Conservation (phyloP, 2,888 invertebrate species). For the Andricus quercusramuli region DNA sequence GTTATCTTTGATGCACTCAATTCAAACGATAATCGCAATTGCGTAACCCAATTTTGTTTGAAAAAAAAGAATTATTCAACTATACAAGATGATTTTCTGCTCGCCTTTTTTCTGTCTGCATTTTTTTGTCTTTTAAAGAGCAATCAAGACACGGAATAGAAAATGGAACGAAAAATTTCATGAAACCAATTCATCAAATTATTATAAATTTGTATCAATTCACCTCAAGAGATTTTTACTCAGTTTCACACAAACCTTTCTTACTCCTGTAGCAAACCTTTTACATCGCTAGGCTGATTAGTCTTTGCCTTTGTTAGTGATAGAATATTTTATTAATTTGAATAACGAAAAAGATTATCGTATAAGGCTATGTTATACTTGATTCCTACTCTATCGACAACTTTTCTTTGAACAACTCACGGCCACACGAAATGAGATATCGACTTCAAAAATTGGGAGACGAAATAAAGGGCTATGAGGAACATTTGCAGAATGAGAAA, state of each 20-base stretch:
- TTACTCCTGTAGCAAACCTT: not conserved
- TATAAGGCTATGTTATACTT: too few relatives aligned
- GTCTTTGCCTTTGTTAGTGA: not conserved
- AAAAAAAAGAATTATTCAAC: not conserved
- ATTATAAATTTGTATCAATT: not conserved
- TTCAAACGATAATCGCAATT: not conserved
- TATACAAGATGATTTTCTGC: not conserved
- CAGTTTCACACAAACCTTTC: not conserved
- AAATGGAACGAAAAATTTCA: not conserved
- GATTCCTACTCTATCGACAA: too few relatives aligned
- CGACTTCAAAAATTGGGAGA: too few relatives aligned
- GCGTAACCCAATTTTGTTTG: not conserved
- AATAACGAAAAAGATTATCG: not conserved
- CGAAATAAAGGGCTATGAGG: too few relatives aligned
- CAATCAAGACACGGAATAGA: not conserved
- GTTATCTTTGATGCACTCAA: not conserved
- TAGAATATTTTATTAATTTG: not conserved
- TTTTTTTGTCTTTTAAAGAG: not conserved
- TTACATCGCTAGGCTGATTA: not conserved
- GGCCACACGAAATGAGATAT: too few relatives aligned
- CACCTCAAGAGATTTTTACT: not conserved
- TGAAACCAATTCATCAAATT: not conserved
- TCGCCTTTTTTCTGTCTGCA: not conserved
- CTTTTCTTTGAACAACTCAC: too few relatives aligned
- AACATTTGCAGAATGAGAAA: too few relatives aligned